Evolutionary conservation across 2,888 invertebrate genomes (phyloP), one percentile per base, ranked within the genome.

Genomic region (Candidula unifasciata): DNA sequence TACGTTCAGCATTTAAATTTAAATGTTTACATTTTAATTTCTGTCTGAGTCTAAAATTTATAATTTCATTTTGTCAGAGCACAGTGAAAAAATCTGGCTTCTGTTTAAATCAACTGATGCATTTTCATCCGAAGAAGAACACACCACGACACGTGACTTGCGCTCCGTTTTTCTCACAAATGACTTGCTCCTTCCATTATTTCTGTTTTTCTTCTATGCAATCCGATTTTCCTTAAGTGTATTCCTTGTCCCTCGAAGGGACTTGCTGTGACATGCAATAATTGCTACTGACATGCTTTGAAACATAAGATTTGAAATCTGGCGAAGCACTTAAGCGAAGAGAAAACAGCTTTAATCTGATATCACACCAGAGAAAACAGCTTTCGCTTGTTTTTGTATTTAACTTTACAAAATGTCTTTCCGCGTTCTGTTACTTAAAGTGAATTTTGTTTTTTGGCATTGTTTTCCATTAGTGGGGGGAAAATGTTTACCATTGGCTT

Each of bases 261-360:
- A 18, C 68, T 13, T 68, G n/a, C 27, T 16, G 30, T 30, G 33
- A 21, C 30, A 18, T 68, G 33, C 18, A 33, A 68, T 33, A 30
- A 33, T 33, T 68, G 33, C 5, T 68, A 18, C 68, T 68, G 68
- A 68, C 33, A 33, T 16, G 68, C 68, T 68, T 68, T 68, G 68
- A 68, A 68, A 68, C 68, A 33, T 68, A n/a, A 68, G 68, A 68
- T 33, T 68, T 68, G 68, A 68, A 68, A 68, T 33, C 30, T 27
- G 68, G 60, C n/a, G 18, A 68, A 21, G 33, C 68, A 68, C 68
- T 68, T 68, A 30, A 68, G 33, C 33, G 21, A 30, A 68, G 68
- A 68, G 30, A 33, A 68, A 68, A 68, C n/a, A 33, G 33, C 8
- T n/a, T 33, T 16, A 30, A 68, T 68, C 68, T 68, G 30, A 68